Conservation (phyloP, 2,113 vertebrate genomes). For the Vombatus ursinus region DNA sequence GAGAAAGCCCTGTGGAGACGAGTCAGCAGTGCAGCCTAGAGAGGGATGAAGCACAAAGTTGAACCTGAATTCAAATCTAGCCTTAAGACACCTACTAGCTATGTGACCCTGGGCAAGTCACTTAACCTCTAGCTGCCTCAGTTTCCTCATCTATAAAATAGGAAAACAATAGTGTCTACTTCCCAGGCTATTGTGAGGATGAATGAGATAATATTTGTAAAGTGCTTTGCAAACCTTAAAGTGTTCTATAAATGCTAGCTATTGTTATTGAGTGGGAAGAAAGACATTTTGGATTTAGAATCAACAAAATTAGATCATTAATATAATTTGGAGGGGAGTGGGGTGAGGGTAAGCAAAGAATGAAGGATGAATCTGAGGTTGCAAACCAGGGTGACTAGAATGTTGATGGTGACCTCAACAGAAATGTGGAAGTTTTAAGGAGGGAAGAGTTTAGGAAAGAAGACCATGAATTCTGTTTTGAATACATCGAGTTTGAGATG, state of each 20-base stretch:
- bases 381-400: not conserved
- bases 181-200: not conserved
- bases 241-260: not conserved
- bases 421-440: not conserved
- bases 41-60: too few relatives aligned
- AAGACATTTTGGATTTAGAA: not conserved
- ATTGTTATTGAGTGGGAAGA: not conserved
- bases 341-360: not conserved
- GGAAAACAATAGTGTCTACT: not conserved
- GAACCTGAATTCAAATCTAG: too few relatives aligned
- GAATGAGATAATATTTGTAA: not conserved
- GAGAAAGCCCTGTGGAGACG: too few relatives aligned
- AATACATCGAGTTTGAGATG: not conserved
- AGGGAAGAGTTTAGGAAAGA: not conserved
- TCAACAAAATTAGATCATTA: not conserved
- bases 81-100: too few relatives aligned
- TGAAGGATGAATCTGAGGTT: not conserved
- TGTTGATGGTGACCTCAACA: not conserved
- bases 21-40: too few relatives aligned
- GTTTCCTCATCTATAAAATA: too few relatives aligned
- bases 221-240: too few relatives aligned
- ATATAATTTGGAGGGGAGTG: not conserved
- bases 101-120: too few relatives aligned
- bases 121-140: too few relatives aligned
- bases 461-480: not conserved